Conservation (phyloP, 35 echinoderm and acorn worm species). For the Ptychodera flava region DNA sequence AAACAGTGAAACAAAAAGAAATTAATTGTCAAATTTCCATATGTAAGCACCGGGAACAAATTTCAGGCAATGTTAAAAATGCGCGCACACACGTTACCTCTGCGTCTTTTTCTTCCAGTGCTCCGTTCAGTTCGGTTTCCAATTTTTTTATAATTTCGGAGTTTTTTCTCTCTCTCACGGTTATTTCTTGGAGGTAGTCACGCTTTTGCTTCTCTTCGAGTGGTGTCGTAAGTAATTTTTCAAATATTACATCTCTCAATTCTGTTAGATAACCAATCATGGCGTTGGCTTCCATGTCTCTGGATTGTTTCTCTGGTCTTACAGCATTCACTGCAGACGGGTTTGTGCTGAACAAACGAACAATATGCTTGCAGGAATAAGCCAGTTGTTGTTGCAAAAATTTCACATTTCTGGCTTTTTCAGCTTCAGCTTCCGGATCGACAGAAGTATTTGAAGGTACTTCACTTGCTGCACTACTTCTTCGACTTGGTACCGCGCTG, state of each 20-base stretch:
- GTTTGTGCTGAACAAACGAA: conserved; percentile 63
- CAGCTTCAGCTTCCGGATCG: not conserved
- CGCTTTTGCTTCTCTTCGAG: conserved; percentile 91
- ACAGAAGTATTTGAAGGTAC: not conserved
- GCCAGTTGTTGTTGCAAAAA: conserved; percentile 56
- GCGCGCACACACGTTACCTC: too few relatives aligned
- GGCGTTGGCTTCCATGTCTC: conserved; percentile 50
- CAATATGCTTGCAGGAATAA: conserved; percentile 80
- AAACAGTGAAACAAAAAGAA: too few relatives aligned
- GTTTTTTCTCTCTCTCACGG: conserved; percentile 85
- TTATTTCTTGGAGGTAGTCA: conserved; percentile 79
- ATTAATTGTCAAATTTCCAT: too few relatives aligned
- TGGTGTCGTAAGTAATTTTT: conserved; percentile 83
- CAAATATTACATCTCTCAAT: conserved; percentile 76
- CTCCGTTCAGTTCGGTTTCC: conserved; percentile 62
- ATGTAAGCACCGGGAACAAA: too few relatives aligned
- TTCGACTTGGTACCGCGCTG: conserved; percentile 4
- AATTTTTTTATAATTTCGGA: conserved; percentile 93
- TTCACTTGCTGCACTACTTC: not conserved
- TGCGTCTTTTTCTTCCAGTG: conserved; percentile 81
- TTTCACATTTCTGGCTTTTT: conserved; percentile 29
- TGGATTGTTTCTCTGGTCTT: conserved; percentile 30
- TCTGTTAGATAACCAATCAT: conserved; percentile 77
- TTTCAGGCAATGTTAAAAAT: too few relatives aligned
- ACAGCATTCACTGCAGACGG: conserved; percentile 88